phyloP scores from a whole-genome alignment of 2,797 vertebrate species.

The Perdix hodgsoniae region DNA sequence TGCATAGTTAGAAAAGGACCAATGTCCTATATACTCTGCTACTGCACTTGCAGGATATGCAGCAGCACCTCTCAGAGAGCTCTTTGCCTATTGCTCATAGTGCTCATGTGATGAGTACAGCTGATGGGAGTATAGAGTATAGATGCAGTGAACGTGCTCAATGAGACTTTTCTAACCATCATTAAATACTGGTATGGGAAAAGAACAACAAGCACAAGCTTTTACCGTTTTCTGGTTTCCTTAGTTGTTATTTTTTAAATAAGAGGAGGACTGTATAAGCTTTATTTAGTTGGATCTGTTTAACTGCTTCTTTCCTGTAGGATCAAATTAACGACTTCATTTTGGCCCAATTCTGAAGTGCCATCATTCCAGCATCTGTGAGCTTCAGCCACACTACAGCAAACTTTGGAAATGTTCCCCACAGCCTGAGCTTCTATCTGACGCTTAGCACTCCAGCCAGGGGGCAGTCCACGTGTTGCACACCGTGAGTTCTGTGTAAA shows the following conservation, averaged over 20 bases:
- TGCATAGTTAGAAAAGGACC: background rate
- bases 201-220: background rate
- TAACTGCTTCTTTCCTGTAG: background rate
- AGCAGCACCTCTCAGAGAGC: background rate
- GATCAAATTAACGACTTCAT: background rate
- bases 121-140: background rate
- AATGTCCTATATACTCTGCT: background rate
- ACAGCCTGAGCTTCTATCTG: background rate
- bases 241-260: background rate
- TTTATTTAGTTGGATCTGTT: background rate
- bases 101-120: no score
- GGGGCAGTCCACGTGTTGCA: accelerated
- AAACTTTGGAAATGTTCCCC: background rate
- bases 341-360: background rate
- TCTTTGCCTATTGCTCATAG: background rate
- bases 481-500: background rate
- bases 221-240: background rate
- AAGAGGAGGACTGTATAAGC: background rate
- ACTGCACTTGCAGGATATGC: no score
- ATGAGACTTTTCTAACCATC: background rate
- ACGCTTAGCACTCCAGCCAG: background rate
- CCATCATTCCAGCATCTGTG: background rate
- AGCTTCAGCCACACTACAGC: background rate
- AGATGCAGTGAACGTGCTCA: background rate
- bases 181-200: background rate